Base-by-base conservation (phyloP, 1,140 invertebrate species). In the Drosophila watanabei region DNA sequence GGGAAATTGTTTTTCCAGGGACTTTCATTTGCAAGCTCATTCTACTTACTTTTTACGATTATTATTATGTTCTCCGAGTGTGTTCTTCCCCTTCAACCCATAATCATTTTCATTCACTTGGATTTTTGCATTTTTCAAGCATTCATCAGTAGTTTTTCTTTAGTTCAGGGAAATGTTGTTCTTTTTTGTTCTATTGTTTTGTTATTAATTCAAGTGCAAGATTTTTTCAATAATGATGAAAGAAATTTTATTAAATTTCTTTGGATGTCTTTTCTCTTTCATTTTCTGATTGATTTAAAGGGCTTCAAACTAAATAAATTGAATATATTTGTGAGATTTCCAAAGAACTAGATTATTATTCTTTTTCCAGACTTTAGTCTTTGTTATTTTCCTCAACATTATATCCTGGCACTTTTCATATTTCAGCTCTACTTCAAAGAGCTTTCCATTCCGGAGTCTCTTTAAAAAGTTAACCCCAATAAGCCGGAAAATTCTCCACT, bases 31-130 rank as follows among this genome's bases (percentile, higher is more conserved):
- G 60, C 20, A 41, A 57, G 51, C 48, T 59, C 64, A 56, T 77
- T 75, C 57, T 75, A 75, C 68, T 84, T 79, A 54, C 70, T 72
- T 77, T 82, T 87, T 82, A 83, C 75, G 80, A 88, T 87, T 80
- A 87, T 87, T 65, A 88, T 87, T 87, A 72, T 87, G 80, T 82
- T 69, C 46, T 62, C 52, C 16, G 45, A 43, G 75, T 69, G 75
- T 61, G 71, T 51, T n/a, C 79, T 70, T 14, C 11, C 28, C 24
- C 46, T 49, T 9, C 24, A n/a, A 30, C 8, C 8, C 45, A 24
- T 9, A 14, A 20, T 48, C 66, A 82, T 81, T 63, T 24, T 78
- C 79, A 81, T 64, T 69, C 30, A 61, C 35, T 43, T 11, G 52
- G 10, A 72, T 66, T 76, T 75, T 58, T 52, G 61, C 73, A 86